Conservation (phyloP, 2,888 invertebrate genomes). For the Drosophila glabriapex region DNA sequence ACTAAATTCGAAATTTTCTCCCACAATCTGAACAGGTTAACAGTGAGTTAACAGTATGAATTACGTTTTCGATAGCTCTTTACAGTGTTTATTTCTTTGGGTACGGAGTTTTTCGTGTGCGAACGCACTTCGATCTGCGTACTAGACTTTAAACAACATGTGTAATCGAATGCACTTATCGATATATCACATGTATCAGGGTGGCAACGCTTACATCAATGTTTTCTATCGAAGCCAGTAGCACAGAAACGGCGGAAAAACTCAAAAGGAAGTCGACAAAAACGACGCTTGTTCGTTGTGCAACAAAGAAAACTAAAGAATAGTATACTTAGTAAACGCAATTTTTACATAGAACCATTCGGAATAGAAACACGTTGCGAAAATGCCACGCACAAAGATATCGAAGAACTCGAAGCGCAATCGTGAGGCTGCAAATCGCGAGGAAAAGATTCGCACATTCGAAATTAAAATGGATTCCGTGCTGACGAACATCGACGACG, state of each 20-base stretch:
- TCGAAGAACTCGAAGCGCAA: conserved; percentile 84
- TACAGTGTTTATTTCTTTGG: too few relatives aligned
- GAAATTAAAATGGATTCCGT: conserved; percentile 79
- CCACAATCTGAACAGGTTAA: too few relatives aligned
- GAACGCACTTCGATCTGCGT: too few relatives aligned
- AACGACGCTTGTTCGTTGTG: conserved; percentile 30
- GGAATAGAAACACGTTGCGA: not conserved
- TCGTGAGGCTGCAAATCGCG: conserved; percentile 83
- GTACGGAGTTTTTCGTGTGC: too few relatives aligned
- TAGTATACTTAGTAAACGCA: conserved; percentile 4
- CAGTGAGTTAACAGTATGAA: too few relatives aligned
- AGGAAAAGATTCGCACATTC: conserved; percentile 81
- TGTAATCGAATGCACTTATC: too few relatives aligned
- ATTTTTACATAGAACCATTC: not conserved
- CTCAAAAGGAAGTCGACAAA: conserved; percentile 47
- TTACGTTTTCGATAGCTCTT: too few relatives aligned
- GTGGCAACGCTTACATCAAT: not conserved
- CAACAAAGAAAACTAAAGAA: conserved; percentile 3
- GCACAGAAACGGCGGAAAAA: conserved; percentile 63
- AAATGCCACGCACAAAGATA: conserved; percentile 85
- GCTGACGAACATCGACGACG: conserved; percentile 67
- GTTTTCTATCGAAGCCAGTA: conserved; percentile 55
- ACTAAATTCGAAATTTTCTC: too few relatives aligned
- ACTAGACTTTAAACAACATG: too few relatives aligned
- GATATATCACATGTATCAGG: not conserved